Evolutionary conservation across 2,888 invertebrate species (phyloP).

Genomic region (Formica aserva): DNA sequence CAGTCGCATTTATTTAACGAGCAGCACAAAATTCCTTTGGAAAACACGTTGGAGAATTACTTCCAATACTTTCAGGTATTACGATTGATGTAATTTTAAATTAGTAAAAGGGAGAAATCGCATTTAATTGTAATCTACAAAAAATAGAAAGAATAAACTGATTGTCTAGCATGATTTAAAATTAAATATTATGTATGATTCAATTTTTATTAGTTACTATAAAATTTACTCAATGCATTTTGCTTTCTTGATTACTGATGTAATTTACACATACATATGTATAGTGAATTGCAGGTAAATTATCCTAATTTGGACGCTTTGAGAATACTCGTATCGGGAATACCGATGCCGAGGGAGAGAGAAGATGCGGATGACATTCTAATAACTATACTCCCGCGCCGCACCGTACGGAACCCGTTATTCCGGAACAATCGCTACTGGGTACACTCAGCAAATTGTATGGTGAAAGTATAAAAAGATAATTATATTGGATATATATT

Average conservation of each 20-base stretch:
- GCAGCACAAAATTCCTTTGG: constrained; percentile 87
- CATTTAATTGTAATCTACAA: not conserved
- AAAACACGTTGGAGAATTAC: constrained; percentile 89
- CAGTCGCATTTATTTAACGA: constrained; percentile 91
- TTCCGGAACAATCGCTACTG: constrained; percentile 84
- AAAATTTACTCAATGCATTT: not conserved
- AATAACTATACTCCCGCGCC: constrained; percentile 86
- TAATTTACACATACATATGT: constrained; percentile 46
- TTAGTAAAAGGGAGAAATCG: not conserved
- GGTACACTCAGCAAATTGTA: constrained; percentile 82
- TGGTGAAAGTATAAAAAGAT: constrained; percentile 84
- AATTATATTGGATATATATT: not conserved
- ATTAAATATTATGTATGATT: not conserved
- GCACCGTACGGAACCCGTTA: constrained; percentile 81
- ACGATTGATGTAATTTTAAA: not conserved
- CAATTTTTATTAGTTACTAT: not conserved
- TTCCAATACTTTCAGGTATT: constrained; percentile 88
- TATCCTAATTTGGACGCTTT: constrained; percentile 88
- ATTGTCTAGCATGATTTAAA: not conserved
- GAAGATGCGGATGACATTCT: constrained; percentile 87
- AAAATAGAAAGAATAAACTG: not conserved
- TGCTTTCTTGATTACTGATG: not conserved
- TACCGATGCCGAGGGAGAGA: constrained; percentile 88
- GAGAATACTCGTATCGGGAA: constrained; percentile 88
- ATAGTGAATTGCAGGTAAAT: constrained; percentile 87